phyloP scores from a whole-genome alignment of 2,113 vertebrate genomes.

The Sigmodon hispidus region DNA sequence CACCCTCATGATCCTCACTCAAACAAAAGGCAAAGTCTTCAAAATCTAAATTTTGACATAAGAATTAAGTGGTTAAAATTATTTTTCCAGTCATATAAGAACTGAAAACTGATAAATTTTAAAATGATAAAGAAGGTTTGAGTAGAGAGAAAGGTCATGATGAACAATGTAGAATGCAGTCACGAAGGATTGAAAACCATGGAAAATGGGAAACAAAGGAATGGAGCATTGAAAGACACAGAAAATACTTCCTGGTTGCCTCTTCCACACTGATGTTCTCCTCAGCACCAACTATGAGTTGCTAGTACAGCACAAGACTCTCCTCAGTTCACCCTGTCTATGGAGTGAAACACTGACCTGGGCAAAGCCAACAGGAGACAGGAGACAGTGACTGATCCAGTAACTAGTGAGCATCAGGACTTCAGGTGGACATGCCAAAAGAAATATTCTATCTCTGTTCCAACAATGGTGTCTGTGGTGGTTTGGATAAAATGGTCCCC shows the following conservation, averaged over 20 bases:
- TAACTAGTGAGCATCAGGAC: neutral
- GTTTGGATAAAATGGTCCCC: neutral
- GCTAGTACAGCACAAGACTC: neutral
- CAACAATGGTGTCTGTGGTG: too few relatives aligned
- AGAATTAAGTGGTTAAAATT: neutral
- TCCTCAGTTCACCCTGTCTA: neutral
- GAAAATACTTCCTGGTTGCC: neutral
- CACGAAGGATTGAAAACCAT: neutral
- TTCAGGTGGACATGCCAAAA: neutral
- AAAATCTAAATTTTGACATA: slow-evolving; percentile 20
- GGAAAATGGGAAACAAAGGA: neutral
- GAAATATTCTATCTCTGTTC: neutral
- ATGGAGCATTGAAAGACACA: neutral
- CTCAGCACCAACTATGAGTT: neutral
- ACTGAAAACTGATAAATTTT: neutral
- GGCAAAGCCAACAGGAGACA: neutral
- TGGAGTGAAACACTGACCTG: neutral
- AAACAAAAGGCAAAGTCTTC: neutral
- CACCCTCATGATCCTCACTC: neutral
- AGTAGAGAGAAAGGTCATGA: neutral
- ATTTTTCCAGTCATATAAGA: neutral
- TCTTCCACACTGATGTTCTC: neutral
- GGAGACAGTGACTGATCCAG: neutral
- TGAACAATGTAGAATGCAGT: neutral
- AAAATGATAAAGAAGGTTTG: neutral